These are phyloP conservation scores for Corythornis madagascariensis DNA, from an alignment of 2,113 vertebrate genomes.

Conservation along the genomic window DNA sequence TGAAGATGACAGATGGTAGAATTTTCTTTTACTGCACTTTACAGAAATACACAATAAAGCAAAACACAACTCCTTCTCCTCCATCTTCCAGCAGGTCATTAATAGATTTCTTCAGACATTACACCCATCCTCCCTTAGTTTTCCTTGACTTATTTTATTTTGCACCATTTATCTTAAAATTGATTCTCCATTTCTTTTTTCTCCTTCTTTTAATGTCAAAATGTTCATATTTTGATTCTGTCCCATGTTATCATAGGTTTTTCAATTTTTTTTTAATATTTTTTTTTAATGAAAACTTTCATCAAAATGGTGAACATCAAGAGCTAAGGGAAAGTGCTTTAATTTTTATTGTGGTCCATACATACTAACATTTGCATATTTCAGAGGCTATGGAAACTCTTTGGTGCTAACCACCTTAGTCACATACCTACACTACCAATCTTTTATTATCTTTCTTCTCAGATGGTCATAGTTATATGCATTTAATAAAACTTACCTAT, in stretches of 20 bases:
- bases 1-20: slow-evolving; percentile 65
- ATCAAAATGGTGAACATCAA: background rate
- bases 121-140: background rate
- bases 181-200: background rate
- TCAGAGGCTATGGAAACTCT: background rate
- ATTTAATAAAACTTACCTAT: background rate
- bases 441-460: background rate
- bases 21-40: slow-evolving; percentile 48
- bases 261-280: background rate
- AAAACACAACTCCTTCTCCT: slow-evolving; percentile 16
- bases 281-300: background rate
- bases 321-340: background rate
- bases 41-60: slow-evolving; percentile 48
- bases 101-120: background rate
- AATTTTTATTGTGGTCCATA: background rate
- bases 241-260: background rate
- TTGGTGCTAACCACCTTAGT: background rate
- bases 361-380: background rate
- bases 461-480: background rate
- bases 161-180: background rate
- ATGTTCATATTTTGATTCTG: background rate
- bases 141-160: background rate
- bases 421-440: background rate
- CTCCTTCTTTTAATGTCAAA: background rate
- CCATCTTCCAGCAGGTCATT: background rate